Percentiles rank a stretch among this genome's conserved stretches.
These are phyloP conservation scores for Sphaeridia pumilis DNA, from an alignment of 2,888 invertebrate species.

Conservation along the genomic window DNA sequence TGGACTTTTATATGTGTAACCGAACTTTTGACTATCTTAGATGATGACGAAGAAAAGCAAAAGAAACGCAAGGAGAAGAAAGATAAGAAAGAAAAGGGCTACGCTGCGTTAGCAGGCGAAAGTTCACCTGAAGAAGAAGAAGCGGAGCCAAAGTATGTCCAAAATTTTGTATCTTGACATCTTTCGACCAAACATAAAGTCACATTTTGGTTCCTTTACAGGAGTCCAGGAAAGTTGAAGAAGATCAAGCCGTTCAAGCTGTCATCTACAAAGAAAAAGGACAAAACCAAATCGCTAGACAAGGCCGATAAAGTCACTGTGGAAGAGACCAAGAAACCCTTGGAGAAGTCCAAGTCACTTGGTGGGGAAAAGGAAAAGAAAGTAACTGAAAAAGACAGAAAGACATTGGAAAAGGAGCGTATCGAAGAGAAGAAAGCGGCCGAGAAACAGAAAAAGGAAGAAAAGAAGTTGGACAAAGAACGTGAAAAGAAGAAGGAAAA, in stretches of 20 bases:
- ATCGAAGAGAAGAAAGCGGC: not conserved
- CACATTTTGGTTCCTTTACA: constrained; percentile 5
- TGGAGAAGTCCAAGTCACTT: no score
- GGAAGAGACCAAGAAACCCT: constrained; percentile 6
- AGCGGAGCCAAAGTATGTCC: constrained; percentile 23
- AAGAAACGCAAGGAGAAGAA: constrained; percentile 34
- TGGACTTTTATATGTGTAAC: not conserved
- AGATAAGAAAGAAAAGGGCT: constrained; percentile 30
- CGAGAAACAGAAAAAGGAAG: constrained; percentile 16
- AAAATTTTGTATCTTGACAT: not conserved
- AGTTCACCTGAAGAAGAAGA: constrained; percentile 33
- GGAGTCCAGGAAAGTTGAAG: constrained; percentile 32
- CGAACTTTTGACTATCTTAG: not conserved
- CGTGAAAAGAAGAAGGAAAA: constrained; percentile 19
- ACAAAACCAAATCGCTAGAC: constrained; percentile 22
- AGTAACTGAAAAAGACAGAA: constrained; percentile 5
- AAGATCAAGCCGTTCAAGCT: constrained; percentile 32
- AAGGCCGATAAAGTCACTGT: constrained; percentile 5
- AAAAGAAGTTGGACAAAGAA: constrained; percentile 20
- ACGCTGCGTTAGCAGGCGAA: constrained; percentile 32
- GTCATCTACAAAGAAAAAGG: constrained; percentile 19
- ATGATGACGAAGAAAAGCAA: constrained; percentile 30
- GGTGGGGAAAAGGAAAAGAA: constrained; percentile 23
- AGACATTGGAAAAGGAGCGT: constrained; percentile 1
- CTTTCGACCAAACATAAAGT: not conserved